phyloP scores from a whole-genome alignment of 2,888 invertebrate species.

The Melitaea athalia region DNA sequence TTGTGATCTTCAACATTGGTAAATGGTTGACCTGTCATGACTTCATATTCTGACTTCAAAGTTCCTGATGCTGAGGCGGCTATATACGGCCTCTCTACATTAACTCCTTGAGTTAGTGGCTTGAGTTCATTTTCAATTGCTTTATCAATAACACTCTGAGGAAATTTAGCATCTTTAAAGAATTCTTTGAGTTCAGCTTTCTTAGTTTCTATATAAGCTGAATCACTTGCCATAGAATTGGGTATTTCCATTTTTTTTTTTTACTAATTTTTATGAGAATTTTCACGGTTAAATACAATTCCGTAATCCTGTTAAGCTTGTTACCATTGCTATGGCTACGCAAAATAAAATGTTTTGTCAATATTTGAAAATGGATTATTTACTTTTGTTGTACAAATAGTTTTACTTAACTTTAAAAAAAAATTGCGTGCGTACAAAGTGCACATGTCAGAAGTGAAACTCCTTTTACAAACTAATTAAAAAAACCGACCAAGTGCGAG shows the following conservation, averaged over 20 bases:
- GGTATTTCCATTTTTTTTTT: slow-evolving; percentile 31
- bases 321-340: slow-evolving; percentile 30
- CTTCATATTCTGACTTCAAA: slow-evolving; percentile 69
- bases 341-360: slow-evolving; percentile 18
- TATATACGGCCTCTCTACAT: slow-evolving; percentile 58
- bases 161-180: slow-evolving; percentile 63
- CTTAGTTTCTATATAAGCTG: slow-evolving; percentile 59
- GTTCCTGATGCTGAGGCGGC: slow-evolving; percentile 61
- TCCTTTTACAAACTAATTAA: too few species aligned
- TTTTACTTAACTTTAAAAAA: too few species aligned
- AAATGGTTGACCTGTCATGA: slow-evolving; percentile 76
- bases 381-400: too few species aligned
- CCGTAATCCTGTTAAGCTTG: slow-evolving; percentile 3
- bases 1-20: slow-evolving; percentile 61
- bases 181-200: slow-evolving; percentile 61
- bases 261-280: not conserved
- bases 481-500: too few species aligned
- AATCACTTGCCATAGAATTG: slow-evolving; percentile 38
- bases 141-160: slow-evolving; percentile 59
- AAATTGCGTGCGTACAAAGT: too few species aligned
- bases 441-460: too few species aligned
- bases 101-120: slow-evolving; percentile 48
- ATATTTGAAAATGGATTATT: slow-evolving; percentile 14
- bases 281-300: not conserved
- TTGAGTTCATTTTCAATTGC: slow-evolving; percentile 70